Evolutionary conservation across 2,888 invertebrate species (phyloP).

Genomic region (Auanema freiburgensis): DNA sequence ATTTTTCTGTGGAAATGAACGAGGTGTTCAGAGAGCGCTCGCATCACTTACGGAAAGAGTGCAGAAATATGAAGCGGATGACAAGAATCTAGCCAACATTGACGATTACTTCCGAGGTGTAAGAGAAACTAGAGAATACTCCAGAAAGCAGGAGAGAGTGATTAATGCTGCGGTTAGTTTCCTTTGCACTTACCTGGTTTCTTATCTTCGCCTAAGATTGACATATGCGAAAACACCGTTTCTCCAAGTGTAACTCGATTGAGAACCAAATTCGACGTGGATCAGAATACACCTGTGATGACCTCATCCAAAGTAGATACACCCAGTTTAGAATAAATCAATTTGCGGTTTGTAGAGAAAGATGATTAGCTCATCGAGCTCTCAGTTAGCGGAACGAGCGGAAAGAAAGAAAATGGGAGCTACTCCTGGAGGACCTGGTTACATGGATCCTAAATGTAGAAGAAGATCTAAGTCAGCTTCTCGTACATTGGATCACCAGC

Average conservation of each 20-base stretch:
- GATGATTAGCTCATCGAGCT: background rate
- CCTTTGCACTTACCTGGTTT: too few species aligned
- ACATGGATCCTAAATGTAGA: conserved; percentile 39
- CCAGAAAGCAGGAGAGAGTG: too few species aligned
- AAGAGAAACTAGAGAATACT: conserved; percentile 10
- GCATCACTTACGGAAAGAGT: conserved; percentile 39
- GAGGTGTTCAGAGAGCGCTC: conserved; percentile 36
- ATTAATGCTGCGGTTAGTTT: too few species aligned
- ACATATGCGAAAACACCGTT: too few species aligned
- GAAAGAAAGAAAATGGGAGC: conserved; percentile 5
- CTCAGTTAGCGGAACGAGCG: background rate
- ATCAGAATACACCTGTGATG: too few species aligned
- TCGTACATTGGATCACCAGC: conserved; percentile 57
- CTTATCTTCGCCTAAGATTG: too few species aligned
- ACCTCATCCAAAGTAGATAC: too few species aligned
- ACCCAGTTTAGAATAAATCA: too few species aligned
- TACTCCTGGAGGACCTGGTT: conserved; percentile 23
- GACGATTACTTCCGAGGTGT: conserved; percentile 17
- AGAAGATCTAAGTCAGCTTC: conserved; percentile 44
- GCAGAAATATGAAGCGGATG: conserved; percentile 38
- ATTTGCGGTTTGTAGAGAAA: too few species aligned
- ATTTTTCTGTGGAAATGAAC: too few species aligned
- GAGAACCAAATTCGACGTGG: too few species aligned
- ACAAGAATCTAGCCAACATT: conserved; percentile 28
- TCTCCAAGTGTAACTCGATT: too few species aligned